Evolutionary conservation across 2,797 vertebrate genomes (phyloP), one percentile per base, ranked within the genome.

Genomic region (Halcyon badia): DNA sequence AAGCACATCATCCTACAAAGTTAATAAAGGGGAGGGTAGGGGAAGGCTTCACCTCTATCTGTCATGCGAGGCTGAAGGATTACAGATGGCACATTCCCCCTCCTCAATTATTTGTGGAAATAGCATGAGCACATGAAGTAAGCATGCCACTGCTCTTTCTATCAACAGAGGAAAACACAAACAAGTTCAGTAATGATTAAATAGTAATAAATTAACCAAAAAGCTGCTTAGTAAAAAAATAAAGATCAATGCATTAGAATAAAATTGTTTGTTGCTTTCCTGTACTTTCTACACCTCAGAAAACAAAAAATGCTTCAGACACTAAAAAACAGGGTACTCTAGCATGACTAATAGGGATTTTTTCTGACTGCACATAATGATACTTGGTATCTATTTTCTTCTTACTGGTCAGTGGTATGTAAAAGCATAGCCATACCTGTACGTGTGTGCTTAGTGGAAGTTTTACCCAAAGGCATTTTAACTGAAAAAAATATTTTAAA

Each of bases 341-440:
- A 24, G 14, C 17, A 14, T 14, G 20, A 68, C 51, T 52, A 66
- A 44, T 0, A 61, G 10, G 25, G n/a, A 92, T 61, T 81, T 30
- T 62, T 91, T 83, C 57, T n/a, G 19, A 44, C 7, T 61, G 25
- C 64, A 64, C 33, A 44, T 30, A 57, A 25, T 3, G 11, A 7
- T 52, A 60, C 20, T 62, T 51, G 18, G 3, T 33, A 73, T 2
- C 13, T 35, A 5, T 73, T 92, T 84, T 84, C 37, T 64, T 49
- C 30, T 61, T 56, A 25, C 25, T 9, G 4, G n/a, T 70, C 77
- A 46, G 37, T n/a, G 17, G 22, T 30, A 52, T 10, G 15, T 17
- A 31, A 51, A 60, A 2, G 1, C 8, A 2, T 13, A 73, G 19
- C 21, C 21, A 4, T 26, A 73, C 21, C 16, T 44, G 1, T 26